These are phyloP conservation scores for Clarias batrachus DNA, from an alignment of 2,113 vertebrate genomes.

Conservation along the genomic window DNA sequence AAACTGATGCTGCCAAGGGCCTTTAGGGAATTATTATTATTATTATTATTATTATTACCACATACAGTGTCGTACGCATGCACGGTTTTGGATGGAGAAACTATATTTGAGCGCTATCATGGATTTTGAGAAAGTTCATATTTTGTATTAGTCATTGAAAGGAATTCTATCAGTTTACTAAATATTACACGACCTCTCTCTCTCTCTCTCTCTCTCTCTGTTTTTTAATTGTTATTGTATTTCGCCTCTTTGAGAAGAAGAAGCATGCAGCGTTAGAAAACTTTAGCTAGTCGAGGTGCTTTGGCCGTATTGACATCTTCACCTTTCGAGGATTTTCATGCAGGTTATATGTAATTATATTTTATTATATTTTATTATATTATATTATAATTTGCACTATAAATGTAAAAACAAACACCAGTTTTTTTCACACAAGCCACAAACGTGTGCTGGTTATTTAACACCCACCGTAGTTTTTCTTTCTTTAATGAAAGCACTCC, in stretches of 20 bases:
- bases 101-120: conserved; percentile 6
- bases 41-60: neutral
- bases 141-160: neutral
- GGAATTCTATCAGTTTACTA: neutral
- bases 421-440: neutral
- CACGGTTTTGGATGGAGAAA: conserved; percentile 16
- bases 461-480: neutral
- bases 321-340: conserved; percentile 19
- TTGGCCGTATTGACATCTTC: conserved; percentile 1
- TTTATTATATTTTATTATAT: neutral
- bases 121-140: conserved; percentile 21
- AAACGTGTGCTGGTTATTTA: neutral
- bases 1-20: conserved; percentile 30
- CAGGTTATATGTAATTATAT: conserved; percentile 12
- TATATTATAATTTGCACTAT: conserved; percentile 5
- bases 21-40: neutral
- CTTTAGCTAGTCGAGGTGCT: conserved; percentile 17
- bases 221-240: neutral
- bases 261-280: conserved; percentile 15
- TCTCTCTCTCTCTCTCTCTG: neutral
- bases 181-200: neutral
- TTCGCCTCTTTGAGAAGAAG: conserved; percentile 3
- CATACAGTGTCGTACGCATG: conserved; percentile 18
- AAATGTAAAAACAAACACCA: neutral
- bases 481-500: neutral